A percentile compares a stretch with the other conserved stretches of the same genome.
These are phyloP conservation scores for Scotopteryx bipunctaria DNA, from an alignment of 2,888 invertebrate species.

Conservation along the genomic window DNA sequence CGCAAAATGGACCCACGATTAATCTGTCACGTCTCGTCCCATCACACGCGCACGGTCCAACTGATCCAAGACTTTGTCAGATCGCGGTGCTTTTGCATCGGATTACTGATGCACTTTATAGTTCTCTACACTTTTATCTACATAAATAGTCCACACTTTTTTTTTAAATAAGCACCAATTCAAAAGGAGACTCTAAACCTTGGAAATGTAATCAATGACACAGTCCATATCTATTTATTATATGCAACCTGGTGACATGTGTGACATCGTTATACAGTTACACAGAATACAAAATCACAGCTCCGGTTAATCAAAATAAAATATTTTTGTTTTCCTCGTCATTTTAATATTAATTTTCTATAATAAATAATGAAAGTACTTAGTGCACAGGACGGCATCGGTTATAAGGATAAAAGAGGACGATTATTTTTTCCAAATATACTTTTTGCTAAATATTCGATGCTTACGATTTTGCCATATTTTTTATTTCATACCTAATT, in stretches of 20 bases:
- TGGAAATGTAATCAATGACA: slow-evolving; percentile 48
- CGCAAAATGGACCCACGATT: slow-evolving; percentile 1
- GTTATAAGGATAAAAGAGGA: slow-evolving; percentile 66
- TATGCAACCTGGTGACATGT: slow-evolving; percentile 20
- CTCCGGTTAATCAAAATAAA: slow-evolving; percentile 81
- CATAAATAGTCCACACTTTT: not conserved
- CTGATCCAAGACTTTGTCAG: slow-evolving; percentile 25
- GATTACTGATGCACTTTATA: slow-evolving; percentile 17
- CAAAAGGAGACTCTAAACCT: slow-evolving; percentile 41
- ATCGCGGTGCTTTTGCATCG: slow-evolving; percentile 30
- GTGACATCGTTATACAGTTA: slow-evolving; percentile 55
- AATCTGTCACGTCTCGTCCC: slow-evolving; percentile 22
- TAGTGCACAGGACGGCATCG: slow-evolving; percentile 73
- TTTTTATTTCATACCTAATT: no score
- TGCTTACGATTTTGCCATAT: no score
- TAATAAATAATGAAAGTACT: slow-evolving; percentile 75
- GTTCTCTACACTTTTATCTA: not conserved
- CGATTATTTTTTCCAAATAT: slow-evolving; percentile 38
- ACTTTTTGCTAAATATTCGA: no score
- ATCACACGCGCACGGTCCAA: slow-evolving; percentile 3
- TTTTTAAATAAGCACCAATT: slow-evolving; percentile 11
- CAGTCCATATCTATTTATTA: slow-evolving; percentile 3
- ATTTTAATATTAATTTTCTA: slow-evolving; percentile 72
- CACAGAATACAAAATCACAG: slow-evolving; percentile 82
- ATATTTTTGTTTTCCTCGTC: slow-evolving; percentile 75